These are phyloP conservation scores for Chelmon rostratus DNA, from an alignment of 2,797 vertebrate species.

Conservation along the genomic window DNA sequence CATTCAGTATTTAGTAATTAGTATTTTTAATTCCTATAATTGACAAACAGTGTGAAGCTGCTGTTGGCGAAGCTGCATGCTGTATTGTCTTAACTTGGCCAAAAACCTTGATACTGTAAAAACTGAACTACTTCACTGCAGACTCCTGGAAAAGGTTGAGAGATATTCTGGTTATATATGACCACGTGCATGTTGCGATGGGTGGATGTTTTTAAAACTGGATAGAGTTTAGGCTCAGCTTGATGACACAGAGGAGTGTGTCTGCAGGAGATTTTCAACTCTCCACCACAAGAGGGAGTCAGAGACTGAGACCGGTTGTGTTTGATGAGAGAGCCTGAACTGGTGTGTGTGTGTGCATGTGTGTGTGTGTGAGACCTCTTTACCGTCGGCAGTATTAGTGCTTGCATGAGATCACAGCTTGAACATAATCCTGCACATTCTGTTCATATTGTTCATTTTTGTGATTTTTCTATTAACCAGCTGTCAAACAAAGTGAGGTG, in stretches of 20 bases:
- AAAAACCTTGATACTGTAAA: not conserved
- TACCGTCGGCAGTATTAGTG: conserved; percentile 69
- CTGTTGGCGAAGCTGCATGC: not conserved
- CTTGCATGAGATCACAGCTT: conserved; percentile 21
- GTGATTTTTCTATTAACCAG: conserved; percentile 18
- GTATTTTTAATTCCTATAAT: no score
- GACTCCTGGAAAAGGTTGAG: not conserved
- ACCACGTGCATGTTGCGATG: not conserved
- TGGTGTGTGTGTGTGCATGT: conserved; percentile 5
- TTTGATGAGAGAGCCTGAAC: not conserved
- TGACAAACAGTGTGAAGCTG: not conserved
- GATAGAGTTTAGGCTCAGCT: no score
- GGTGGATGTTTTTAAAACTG: not conserved
- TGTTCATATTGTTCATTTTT: conserved; percentile 31
- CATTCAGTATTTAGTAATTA: not conserved
- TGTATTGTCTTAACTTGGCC: not conserved
- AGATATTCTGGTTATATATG: not conserved
- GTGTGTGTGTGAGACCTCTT: not conserved
- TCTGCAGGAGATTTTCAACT: not conserved
- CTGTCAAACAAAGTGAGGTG: conserved; percentile 10
- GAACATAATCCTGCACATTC: conserved; percentile 34
- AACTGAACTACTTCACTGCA: not conserved
- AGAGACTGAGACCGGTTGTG: conserved; percentile 12
- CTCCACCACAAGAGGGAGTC: conserved; percentile 63
- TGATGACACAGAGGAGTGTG: not conserved